Base-by-base conservation (phyloP, 1,140 invertebrate species). In the Zaprionus taronus region DNA sequence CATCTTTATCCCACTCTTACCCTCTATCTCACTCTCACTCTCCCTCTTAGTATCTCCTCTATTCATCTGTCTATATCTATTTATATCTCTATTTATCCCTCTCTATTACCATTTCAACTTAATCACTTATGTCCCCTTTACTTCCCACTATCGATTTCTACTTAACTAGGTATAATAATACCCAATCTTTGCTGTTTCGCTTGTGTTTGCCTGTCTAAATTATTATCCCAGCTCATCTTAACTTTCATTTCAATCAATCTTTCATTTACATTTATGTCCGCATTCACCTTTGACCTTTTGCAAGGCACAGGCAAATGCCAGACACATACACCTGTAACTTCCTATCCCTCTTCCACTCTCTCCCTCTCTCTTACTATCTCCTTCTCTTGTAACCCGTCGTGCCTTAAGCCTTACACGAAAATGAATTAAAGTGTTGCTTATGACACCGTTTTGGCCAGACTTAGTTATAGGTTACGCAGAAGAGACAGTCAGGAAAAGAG, bases 391-490 rank as follows among this genome's bases (percentile, higher is more conserved):
- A 47, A 47, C 47, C 47, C 47, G 47, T 51, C 12, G 47, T 49
- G 65, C 55, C 53, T 47, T 22, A 56, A 64, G 38, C 36, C n/a
- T 60, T 41, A 60, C 63, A 49, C 24, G 17, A 28, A 62, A 62
- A 55, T 67, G 36, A 53, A 60, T 66, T 66, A 66, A 72, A 58
- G 56, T 64, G 53, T 63, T 66, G 62, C 53, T 60, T 26, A 41
- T 53, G 56, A 60, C 41, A 28, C 26, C 55, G 57, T 60, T 72
- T 57, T 31, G 57, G 1, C 7, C 17, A 47, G 34, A 55, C 47
- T 64, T 61, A 68, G 36, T 57, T 58, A 34, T 57, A 58, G 28
- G 36, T 61, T 51, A 49, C 5, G n/a, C 62, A 56, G 2, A 2
- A 5, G 31, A 61, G n/a, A 7, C 6, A 47, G 68, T 65, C 5